Evolutionary conservation across 2,113 vertebrate species (phyloP).

Genomic region (mouse (Mus musculus)): GRCm39 chr7:46033501-46034000

Average conservation of each 20-base stretch:
- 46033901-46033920: background rate
- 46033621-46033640: slow-evolving; percentile 4
- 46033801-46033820: background rate
- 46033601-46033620: slow-evolving; percentile 27
- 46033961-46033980: background rate
- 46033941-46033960: background rate
- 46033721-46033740: background rate
- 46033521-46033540: background rate
- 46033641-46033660: slow-evolving; percentile 15
- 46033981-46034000: background rate
- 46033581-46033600: background rate
- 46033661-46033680: background rate
- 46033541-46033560: slow-evolving; percentile 6
- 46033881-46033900: background rate
- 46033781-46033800: background rate
- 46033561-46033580: slow-evolving; percentile 8
- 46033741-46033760: background rate
- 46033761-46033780: background rate
- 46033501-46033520: background rate
- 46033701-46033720: background rate
- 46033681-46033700: no score
- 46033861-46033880: background rate
- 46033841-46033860: background rate
- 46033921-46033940: background rate
- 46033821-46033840: background rate